These are phyloP conservation scores for Gila orcuttii DNA, from an alignment of 2,113 vertebrate species.

Conservation along the genomic window DNA sequence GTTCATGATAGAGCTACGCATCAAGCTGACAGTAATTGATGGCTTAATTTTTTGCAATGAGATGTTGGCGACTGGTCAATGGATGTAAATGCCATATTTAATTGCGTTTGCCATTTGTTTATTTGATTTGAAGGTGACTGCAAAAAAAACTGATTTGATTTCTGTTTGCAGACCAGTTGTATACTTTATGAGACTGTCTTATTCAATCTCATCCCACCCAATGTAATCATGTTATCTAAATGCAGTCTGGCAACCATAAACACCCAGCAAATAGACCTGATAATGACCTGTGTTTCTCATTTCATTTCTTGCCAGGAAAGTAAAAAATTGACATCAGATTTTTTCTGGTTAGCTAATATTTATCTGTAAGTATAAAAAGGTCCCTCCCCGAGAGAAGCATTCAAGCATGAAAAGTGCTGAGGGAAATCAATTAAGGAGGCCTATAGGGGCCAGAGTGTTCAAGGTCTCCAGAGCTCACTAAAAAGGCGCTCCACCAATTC, in stretches of 20 bases:
- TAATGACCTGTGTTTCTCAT: neutral
- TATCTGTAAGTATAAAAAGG: conserved; percentile 9
- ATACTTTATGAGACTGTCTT: conserved; percentile 20
- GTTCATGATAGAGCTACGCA: conserved; percentile 16
- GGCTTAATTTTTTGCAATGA: neutral
- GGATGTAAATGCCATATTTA: conserved; percentile 38
- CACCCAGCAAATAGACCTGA: neutral
- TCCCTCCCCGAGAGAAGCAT: neutral
- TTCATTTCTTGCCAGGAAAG: neutral
- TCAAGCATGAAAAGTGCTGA: conserved; percentile 41
- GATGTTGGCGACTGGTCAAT: neutral
- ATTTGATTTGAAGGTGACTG: conserved; percentile 24
- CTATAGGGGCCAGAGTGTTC: conserved; percentile 4
- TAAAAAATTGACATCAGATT: neutral
- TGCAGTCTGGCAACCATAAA: neutral
- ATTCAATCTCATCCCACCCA: conserved; percentile 33
- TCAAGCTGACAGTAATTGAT: conserved; percentile 5
- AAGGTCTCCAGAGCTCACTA: conserved; percentile 2
- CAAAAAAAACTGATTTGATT: conserved; percentile 36
- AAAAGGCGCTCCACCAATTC: neutral
- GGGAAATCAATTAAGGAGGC: conserved; percentile 46
- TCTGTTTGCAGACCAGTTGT: conserved; percentile 20
- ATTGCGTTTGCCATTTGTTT: conserved; percentile 27
- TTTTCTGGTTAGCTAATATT: neutral
- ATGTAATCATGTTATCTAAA: conserved; percentile 33